Percentiles rank a stretch among this genome's conserved stretches.
These are phyloP conservation scores for Megastigmus dorsalis DNA, from an alignment of 2,888 invertebrate genomes.

Conservation along the genomic window DNA sequence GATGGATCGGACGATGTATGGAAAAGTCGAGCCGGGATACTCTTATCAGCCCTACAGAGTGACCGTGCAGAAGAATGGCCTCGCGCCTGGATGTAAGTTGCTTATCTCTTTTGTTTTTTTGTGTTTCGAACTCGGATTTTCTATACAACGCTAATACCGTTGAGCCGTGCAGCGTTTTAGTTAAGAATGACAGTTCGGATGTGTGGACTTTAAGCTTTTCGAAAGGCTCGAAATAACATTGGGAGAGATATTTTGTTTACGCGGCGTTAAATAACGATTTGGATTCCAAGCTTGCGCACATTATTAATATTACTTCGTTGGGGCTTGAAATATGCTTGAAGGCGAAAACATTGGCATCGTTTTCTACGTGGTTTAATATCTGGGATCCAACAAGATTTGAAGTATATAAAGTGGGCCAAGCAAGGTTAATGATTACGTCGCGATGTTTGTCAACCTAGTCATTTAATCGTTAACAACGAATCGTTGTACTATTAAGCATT, in stretches of 20 bases:
- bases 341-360: constrained; percentile 38
- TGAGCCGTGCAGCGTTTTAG: not conserved
- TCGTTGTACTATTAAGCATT: too few species aligned
- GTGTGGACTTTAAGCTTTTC: too few species aligned
- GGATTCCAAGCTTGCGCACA: not conserved
- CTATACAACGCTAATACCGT: too few species aligned
- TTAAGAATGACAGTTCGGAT: too few species aligned
- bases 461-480: too few species aligned
- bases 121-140: too few species aligned
- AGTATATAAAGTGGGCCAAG: not conserved
- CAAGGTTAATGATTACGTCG: not conserved
- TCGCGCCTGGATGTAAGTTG: constrained; percentile 88
- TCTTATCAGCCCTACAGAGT: constrained; percentile 91
- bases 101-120: not conserved
- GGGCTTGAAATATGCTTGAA: constrained; percentile 37
- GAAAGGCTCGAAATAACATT: too few species aligned
- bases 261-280: too few species aligned
- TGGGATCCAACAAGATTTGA: constrained; percentile 7
- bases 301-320: not conserved
- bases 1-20: constrained; percentile 94
- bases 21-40: constrained; percentile 86
- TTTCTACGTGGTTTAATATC: constrained; percentile 7
- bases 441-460: too few species aligned
- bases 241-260: too few species aligned
- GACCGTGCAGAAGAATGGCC: constrained; percentile 87